Conservation (phyloP, 2,888 invertebrate species). For the Pasiphila rectangulata region DNA sequence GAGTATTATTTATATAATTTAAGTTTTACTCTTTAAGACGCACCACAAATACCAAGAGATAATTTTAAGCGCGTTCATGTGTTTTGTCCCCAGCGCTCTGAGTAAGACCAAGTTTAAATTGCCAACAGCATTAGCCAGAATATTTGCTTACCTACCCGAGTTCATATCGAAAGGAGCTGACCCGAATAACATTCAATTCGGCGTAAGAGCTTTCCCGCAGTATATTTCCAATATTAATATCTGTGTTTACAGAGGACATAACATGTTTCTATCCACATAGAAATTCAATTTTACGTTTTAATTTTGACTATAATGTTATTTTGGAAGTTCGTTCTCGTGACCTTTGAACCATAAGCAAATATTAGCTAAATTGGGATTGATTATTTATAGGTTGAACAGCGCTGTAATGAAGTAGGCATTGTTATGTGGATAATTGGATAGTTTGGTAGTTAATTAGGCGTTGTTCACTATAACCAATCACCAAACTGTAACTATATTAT, state of each 20-base stretch:
- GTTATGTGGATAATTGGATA: too few species aligned
- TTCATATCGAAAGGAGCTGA: slow-evolving; percentile 9
- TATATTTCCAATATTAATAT: slow-evolving; percentile 6
- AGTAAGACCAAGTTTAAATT: too few species aligned
- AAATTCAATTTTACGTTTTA: slow-evolving; percentile 12
- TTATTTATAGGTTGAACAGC: slow-evolving; percentile 6
- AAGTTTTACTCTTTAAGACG: too few species aligned
- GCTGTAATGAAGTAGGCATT: slow-evolving; percentile 4
- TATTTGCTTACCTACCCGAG: neutral
- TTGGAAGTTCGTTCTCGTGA: neutral
- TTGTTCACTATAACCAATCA: too few species aligned
- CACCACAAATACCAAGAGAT: too few species aligned
- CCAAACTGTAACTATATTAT: too few species aligned
- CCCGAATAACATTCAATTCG: slow-evolving; percentile 17
- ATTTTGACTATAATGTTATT: slow-evolving; percentile 14
- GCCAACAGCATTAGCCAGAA: too few species aligned
- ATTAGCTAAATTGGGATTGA: slow-evolving; percentile 19
- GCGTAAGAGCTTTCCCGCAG: slow-evolving; percentile 4
- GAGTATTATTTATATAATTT: too few species aligned
- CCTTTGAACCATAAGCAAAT: slow-evolving; percentile 17
- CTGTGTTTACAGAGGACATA: slow-evolving; percentile 2
- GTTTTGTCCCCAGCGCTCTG: too few species aligned
- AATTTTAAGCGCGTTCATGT: neutral
- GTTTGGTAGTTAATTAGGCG: slow-evolving; percentile 8
- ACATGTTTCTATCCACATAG: slow-evolving; percentile 9